These are phyloP conservation scores for Oscheius sp. DNA, from an alignment of 2,888 invertebrate species.

Conservation along the genomic window DNA sequence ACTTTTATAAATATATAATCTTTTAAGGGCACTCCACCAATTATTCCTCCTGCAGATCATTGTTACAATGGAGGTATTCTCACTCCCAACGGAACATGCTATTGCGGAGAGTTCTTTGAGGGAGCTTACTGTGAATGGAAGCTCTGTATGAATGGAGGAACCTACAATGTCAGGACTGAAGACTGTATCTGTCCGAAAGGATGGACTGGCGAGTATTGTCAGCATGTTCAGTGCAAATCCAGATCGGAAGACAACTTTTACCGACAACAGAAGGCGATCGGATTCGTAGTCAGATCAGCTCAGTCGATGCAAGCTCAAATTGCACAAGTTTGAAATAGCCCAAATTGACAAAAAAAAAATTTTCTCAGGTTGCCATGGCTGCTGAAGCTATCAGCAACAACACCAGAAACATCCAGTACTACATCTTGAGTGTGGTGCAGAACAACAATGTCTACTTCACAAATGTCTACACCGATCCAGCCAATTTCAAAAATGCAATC, in stretches of 20 bases:
- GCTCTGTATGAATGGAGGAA: conserved; percentile 57
- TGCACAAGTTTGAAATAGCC: conserved; percentile 29
- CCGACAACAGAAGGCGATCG: conserved; percentile 51
- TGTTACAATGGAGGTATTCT: conserved; percentile 59
- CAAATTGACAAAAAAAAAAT: not conserved
- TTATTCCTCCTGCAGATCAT: conserved; percentile 41
- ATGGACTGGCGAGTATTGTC: conserved; percentile 52
- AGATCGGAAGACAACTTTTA: conserved; percentile 47
- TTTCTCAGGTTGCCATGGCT: conserved; percentile 41
- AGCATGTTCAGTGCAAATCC: conserved; percentile 45
- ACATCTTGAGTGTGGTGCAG: conserved; percentile 49
- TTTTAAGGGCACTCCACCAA: conserved; percentile 32
- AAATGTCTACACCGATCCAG: conserved; percentile 38
- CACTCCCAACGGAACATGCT: conserved; percentile 49
- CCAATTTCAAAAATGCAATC: conserved; percentile 42
- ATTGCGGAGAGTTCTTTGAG: conserved; percentile 58
- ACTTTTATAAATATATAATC: not conserved
- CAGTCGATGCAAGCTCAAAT: conserved; percentile 47
- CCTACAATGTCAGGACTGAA: conserved; percentile 32
- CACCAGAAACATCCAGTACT: conserved; percentile 48
- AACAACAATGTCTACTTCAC: conserved; percentile 49
- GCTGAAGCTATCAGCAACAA: conserved; percentile 40
- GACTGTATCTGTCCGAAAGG: conserved; percentile 49
- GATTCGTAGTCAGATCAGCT: conserved; percentile 57
- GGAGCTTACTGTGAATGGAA: conserved; percentile 55